Base-by-base conservation (phyloP, 2,797 vertebrate species). In the Cuculus canorus region DNA sequence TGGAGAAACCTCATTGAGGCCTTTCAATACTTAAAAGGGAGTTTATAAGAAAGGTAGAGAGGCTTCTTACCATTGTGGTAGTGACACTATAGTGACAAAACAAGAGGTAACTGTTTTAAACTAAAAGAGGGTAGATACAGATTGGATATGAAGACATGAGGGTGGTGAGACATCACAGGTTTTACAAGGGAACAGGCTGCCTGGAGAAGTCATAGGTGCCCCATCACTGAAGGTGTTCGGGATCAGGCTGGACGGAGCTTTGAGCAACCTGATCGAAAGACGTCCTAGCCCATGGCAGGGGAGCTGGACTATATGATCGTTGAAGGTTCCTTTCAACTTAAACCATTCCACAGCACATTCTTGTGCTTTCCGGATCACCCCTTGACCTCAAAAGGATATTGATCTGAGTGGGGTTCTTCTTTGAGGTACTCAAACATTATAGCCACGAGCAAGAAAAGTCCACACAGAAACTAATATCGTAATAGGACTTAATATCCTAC, bases 1-100 rank as follows among this genome's bases (percentile, higher is more conserved):
- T 5, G 8, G 4, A n/a, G 6, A 68, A 1, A 85, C 5, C 24
- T 48, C 5, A 54, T 0, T 14, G 43, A 3, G 54, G 27, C 24
- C 30, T 47, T 83, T 72, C 45, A 63, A 3, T 35, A 73, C 16
- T 18, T 69, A 15, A 60, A 61, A 41, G n/a, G 5, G 13, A 2
- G 4, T 28, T 48, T 82, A 1, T 2, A 56, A n/a, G 15, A 30
- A 79, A 85, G 10, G 9, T 2, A 48, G 30, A 69, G 27, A 53
- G 11, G 4, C 2, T 37, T 83, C 83, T 65, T 11, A 64, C 10
- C n/a, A 69, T 18, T 45, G 32, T 6, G 70, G 32, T 8, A 72
- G 37, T 12, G 50, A 64, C 48, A 7, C 8, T 10, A 15, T 7
- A 80, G 12, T 12, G 39, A 52, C 10, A 83, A 25, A 88, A 39